Percentiles rank a stretch among this genome's conserved stretches.
Evolutionary conservation across 2,113 vertebrate species (phyloP).

Genomic region (Oryzias javanicus): DNA sequence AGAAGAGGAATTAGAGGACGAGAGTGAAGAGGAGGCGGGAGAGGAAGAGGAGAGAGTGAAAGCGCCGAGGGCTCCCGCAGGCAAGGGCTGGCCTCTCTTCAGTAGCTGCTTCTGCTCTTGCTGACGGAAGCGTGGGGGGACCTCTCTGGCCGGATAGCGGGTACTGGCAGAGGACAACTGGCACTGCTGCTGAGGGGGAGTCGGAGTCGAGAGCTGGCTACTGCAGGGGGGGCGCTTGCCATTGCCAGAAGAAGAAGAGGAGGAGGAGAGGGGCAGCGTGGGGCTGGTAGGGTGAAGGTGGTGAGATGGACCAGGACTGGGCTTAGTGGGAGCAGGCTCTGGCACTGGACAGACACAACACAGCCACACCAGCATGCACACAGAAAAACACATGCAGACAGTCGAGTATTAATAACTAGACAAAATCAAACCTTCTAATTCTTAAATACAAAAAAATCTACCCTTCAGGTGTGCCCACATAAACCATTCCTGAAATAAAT

Average conservation of each 20-base stretch:
- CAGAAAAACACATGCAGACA: slow-evolving; percentile 43
- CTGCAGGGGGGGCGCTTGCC: slow-evolving; percentile 83
- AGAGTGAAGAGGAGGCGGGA: slow-evolving; percentile 56
- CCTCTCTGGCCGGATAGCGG: slow-evolving; percentile 94
- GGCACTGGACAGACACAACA: slow-evolving; percentile 81
- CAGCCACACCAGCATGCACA: slow-evolving; percentile 34
- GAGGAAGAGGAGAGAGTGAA: slow-evolving; percentile 73
- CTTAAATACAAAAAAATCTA: too few relatives aligned
- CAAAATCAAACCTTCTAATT: slow-evolving; percentile 7
- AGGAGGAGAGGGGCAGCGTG: slow-evolving; percentile 83
- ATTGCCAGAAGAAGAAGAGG: slow-evolving; percentile 88
- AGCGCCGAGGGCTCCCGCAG: slow-evolving; percentile 81
- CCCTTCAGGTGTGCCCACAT: too few relatives aligned
- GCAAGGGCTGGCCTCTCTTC: slow-evolving; percentile 95
- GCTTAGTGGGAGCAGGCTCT: slow-evolving; percentile 90
- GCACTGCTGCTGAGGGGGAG: slow-evolving; percentile 75
- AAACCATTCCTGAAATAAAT: too few relatives aligned
- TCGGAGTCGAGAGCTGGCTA: slow-evolving; percentile 64
- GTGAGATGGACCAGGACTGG: slow-evolving; percentile 84
- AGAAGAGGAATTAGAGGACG: slow-evolving; percentile 61
- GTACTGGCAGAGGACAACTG: slow-evolving; percentile 77
- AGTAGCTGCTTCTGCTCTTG: slow-evolving; percentile 98
- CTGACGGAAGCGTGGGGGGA: slow-evolving; percentile 96
- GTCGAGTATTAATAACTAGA: slow-evolving; percentile 48
- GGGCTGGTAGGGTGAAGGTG: slow-evolving; percentile 80